phyloP scores from a whole-genome alignment of 2,113 vertebrate genomes.

The Brachypteracias leptosomus region DNA sequence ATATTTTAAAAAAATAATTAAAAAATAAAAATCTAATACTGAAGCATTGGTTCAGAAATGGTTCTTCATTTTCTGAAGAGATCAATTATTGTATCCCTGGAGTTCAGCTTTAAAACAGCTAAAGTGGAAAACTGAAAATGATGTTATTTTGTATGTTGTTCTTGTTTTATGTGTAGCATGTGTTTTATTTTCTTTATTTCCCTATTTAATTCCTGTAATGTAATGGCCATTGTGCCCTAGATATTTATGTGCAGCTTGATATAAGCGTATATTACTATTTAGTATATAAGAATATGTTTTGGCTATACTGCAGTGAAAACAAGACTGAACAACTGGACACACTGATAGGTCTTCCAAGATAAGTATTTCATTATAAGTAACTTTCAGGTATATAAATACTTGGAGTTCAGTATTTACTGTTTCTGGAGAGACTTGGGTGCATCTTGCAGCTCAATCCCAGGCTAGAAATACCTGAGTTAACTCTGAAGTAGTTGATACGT shows the following conservation, averaged over 20 bases:
- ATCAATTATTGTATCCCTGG: neutral
- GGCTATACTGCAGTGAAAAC: neutral
- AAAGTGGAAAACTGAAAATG: neutral
- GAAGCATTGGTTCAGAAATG: neutral
- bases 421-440: neutral
- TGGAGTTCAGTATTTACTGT: neutral
- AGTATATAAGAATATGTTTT: neutral
- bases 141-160: neutral
- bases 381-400: neutral
- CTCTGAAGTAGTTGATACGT: fast-evolving
- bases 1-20: neutral
- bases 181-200: neutral
- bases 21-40: neutral
- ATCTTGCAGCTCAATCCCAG: neutral
- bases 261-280: neutral
- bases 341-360: neutral
- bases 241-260: neutral
- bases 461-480: neutral
- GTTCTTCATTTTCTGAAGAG: neutral
- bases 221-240: neutral
- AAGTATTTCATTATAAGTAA: neutral
- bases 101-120: neutral
- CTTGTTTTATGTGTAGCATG: neutral
- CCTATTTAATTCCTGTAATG: neutral
- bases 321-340: neutral